Evolutionary conservation across 2,888 invertebrate genomes (phyloP).

Genomic region (Gisinianus flammeolus): DNA sequence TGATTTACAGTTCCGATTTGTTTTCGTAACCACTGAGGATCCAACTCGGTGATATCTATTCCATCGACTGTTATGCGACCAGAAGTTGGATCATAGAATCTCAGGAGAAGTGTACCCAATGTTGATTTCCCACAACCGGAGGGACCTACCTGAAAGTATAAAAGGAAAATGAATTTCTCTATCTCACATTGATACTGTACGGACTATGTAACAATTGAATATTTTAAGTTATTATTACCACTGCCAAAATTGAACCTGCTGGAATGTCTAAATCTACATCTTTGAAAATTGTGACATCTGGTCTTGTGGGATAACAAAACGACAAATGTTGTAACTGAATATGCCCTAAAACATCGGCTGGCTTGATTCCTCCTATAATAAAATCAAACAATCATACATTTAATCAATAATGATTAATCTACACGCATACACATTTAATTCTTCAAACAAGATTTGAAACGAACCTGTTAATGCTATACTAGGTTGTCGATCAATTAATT

Average conservation of each 20-base stretch:
- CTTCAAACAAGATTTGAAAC: background rate
- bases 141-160: slow-evolving; percentile 67
- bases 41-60: slow-evolving; percentile 74
- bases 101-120: slow-evolving; percentile 78
- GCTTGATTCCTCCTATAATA: slow-evolving; percentile 69
- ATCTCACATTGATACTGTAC: no score
- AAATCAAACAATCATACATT: slow-evolving; percentile 34
- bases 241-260: slow-evolving; percentile 76
- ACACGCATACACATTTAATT: slow-evolving; percentile 41
- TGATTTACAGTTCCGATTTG: slow-evolving; percentile 90
- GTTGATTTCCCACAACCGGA: slow-evolving; percentile 97
- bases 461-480: slow-evolving; percentile 74
- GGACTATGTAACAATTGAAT: no score
- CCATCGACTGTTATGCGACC: slow-evolving; percentile 80
- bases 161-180: background rate
- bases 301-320: slow-evolving; percentile 75
- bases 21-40: slow-evolving; percentile 82
- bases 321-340: slow-evolving; percentile 75
- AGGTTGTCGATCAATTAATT: slow-evolving; percentile 82
- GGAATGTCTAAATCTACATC: slow-evolving; percentile 72
- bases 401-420: slow-evolving; percentile 31
- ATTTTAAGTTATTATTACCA: slow-evolving; percentile 72
- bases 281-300: slow-evolving; percentile 68
- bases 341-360: slow-evolving; percentile 70
- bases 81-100: slow-evolving; percentile 81